phyloP scores from a whole-genome alignment of 2,113 vertebrate genomes.

The Ophiodon elongatus region DNA sequence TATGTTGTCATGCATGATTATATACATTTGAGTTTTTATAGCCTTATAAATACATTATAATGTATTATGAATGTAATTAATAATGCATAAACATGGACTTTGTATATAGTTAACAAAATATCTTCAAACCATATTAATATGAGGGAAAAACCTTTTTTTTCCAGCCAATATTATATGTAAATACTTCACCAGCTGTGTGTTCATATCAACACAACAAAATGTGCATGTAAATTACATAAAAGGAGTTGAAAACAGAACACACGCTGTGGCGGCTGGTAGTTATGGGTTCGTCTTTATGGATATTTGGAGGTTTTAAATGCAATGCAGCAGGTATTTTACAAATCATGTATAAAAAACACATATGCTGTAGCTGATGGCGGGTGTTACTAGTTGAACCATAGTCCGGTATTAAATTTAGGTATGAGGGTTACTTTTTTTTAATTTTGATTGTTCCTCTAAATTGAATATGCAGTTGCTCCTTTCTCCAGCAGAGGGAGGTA shows the following conservation, averaged over 20 bases:
- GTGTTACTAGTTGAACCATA: not conserved
- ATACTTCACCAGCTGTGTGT: too few species aligned
- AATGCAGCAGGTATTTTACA: not conserved
- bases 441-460: not conserved
- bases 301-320: not conserved
- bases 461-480: not conserved
- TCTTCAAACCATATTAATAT: too few species aligned
- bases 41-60: not conserved
- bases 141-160: not conserved
- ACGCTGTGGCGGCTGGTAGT: not conserved
- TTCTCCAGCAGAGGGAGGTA: slow-evolving; percentile 70
- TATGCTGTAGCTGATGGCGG: not conserved
- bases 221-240: not conserved
- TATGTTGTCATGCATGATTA: not conserved
- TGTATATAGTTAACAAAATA: not conserved
- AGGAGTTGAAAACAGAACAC: not conserved
- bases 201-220: too few species aligned
- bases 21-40: not conserved
- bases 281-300: not conserved
- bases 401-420: not conserved
- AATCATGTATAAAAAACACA: not conserved
- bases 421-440: not conserved
- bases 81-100: not conserved
- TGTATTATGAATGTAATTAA: not conserved
- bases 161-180: not conserved